These are phyloP conservation scores for Hylyphantes graminicola DNA, from an alignment of 1,140 invertebrate genomes.

Conservation along the genomic window DNA sequence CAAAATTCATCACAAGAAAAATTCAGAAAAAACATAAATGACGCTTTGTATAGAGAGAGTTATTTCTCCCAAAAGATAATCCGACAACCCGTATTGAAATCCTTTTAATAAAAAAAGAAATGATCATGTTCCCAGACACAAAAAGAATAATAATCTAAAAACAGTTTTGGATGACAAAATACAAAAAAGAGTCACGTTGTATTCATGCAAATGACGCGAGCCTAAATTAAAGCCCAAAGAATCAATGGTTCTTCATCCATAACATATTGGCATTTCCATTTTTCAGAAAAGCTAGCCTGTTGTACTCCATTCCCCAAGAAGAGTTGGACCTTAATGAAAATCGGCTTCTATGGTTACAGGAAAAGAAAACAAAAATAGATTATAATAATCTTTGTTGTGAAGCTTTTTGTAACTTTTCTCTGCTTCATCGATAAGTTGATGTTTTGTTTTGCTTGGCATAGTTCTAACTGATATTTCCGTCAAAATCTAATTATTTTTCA, in stretches of 20 bases:
- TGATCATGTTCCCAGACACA: neutral
- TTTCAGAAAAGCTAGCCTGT: slow-evolving; percentile 3
- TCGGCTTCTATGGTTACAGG: slow-evolving; percentile 21
- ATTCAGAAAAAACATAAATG: neutral
- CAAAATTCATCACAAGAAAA: too few species aligned
- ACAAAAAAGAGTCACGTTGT: slow-evolving; percentile 5
- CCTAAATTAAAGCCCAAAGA: slow-evolving; percentile 28
- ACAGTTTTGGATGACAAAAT: neutral
- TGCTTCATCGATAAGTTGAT: too few species aligned
- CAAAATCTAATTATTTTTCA: too few species aligned
- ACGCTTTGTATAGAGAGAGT: neutral
- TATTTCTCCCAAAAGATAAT: slow-evolving; percentile 1
- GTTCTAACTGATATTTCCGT: too few species aligned
- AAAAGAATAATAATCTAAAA: neutral
- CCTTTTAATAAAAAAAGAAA: neutral
- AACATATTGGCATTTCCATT: slow-evolving; percentile 31
- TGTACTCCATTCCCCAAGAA: neutral
- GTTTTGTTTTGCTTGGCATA: too few species aligned
- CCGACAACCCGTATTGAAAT: slow-evolving; percentile 11
- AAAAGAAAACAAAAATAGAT: neutral
- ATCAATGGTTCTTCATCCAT: neutral
- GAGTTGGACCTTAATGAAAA: neutral
- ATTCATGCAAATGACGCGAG: neutral
- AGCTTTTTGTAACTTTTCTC: too few species aligned
- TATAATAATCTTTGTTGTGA: too few species aligned